Conservation (phyloP, 2,113 vertebrate species). For the Thamnophis sirtalis region DNA sequence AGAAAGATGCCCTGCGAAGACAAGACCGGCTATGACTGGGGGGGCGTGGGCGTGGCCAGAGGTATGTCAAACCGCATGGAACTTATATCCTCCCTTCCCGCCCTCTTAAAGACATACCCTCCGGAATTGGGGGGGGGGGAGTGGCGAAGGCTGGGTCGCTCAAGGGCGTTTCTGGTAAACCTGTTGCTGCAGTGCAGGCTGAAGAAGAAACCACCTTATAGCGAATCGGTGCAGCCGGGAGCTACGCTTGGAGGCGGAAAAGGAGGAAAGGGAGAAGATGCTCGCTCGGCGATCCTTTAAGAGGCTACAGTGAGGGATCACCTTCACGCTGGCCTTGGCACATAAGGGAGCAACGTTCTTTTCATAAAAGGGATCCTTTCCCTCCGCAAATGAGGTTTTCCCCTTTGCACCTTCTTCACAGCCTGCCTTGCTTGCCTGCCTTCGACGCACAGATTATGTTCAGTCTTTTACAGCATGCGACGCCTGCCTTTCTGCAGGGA, state of each 20-base stretch:
- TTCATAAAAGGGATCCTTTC: background rate
- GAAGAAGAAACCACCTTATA: background rate
- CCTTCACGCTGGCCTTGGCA: background rate
- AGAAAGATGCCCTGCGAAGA: background rate
- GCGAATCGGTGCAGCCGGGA: background rate
- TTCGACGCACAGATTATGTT: background rate
- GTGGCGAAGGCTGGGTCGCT: background rate
- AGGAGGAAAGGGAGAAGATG: background rate
- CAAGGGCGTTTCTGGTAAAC: constrained; percentile 14
- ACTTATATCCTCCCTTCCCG: background rate
- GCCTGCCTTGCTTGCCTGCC: background rate
- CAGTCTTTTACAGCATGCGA: background rate
- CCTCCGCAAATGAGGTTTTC: background rate
- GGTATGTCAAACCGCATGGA: constrained; percentile 23
- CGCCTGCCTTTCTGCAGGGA: background rate
- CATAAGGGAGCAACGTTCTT: background rate
- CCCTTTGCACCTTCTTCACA: background rate
- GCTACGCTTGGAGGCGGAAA: background rate
- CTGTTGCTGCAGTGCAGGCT: background rate
- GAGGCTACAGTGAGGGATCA: background rate
- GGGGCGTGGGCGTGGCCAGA: constrained; percentile 4
- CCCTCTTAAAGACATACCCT: constrained; percentile 11
- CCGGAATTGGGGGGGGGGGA: background rate
- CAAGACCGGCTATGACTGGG: background rate
- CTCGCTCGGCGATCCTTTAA: background rate